These are phyloP conservation scores for Anoplophora glabripennis DNA, from an alignment of 1,140 invertebrate species.

Conservation along the genomic window DNA sequence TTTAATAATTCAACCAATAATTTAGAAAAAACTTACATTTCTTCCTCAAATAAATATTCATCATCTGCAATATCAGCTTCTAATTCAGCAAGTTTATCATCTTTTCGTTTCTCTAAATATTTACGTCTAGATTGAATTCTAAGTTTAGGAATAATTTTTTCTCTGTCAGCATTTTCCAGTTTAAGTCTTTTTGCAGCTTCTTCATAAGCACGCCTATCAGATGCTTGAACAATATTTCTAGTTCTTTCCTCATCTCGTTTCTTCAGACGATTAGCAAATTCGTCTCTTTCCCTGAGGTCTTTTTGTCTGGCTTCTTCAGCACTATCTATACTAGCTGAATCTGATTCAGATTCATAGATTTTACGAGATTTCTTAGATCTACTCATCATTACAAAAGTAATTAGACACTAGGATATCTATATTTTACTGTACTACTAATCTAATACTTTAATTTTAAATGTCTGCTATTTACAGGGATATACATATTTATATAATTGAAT, in stretches of 20 bases:
- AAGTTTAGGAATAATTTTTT: constrained; percentile 83
- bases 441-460: too few relatives aligned
- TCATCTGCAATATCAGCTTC: constrained; percentile 96
- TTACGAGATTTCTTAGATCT: constrained; percentile 49
- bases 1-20: background rate
- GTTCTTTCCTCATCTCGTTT: constrained; percentile 89
- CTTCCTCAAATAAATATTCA: constrained; percentile 90
- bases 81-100: constrained; percentile 93
- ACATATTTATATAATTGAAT: too few relatives aligned
- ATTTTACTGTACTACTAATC: too few relatives aligned
- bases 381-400: constrained; percentile 41
- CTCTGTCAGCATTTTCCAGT: constrained; percentile 78
- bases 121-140: constrained; percentile 87
- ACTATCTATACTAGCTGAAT: constrained; percentile 56
- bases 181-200: constrained; percentile 91
- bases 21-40: constrained; percentile 63
- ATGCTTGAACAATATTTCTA: constrained; percentile 71
- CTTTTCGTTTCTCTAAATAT: constrained; percentile 94
- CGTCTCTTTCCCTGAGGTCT: constrained; percentile 91
- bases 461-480: too few relatives aligned
- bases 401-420: too few relatives aligned
- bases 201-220: constrained; percentile 77
- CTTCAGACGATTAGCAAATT: constrained; percentile 85
- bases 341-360: constrained; percentile 51
- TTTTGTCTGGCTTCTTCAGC: constrained; percentile 58